Conservation (phyloP, 2,113 vertebrate genomes). For the Psammodynastes pulverulentus region DNA sequence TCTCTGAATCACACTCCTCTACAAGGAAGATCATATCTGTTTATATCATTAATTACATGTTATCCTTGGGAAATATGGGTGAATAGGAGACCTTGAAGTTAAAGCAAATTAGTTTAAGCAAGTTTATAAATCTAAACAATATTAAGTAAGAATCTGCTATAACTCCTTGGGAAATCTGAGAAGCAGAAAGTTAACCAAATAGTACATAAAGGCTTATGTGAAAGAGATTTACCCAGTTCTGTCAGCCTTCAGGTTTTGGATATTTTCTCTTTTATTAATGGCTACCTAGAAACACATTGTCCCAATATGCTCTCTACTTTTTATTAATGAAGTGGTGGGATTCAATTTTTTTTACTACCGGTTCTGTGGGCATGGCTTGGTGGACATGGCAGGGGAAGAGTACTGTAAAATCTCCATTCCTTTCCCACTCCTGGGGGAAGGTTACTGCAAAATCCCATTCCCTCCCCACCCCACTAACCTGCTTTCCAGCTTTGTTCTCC, state of each 20-base stretch:
- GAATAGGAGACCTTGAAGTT: not conserved
- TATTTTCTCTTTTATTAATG: not conserved
- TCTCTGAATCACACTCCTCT: constrained; percentile 15
- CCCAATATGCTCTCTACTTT: not conserved
- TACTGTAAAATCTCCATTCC: no score
- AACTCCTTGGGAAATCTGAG: not conserved
- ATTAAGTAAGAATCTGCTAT: not conserved
- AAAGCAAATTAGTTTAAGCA: constrained; percentile 7
- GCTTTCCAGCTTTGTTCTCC: no score
- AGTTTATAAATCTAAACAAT: not conserved
- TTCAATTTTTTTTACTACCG: no score
- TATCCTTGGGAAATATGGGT: not conserved
- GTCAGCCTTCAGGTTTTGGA: not conserved
- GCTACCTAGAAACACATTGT: not conserved
- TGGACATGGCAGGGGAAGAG: no score
- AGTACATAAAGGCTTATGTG: not conserved
- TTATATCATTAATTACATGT: not conserved
- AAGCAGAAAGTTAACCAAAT: not conserved
- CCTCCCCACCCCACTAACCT: no score
- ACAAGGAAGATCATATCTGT: not conserved
- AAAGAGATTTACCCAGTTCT: not conserved
- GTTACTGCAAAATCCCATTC: no score
- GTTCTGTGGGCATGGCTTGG: no score
- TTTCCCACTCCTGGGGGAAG: no score
- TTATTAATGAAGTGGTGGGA: not conserved